phyloP scores from a whole-genome alignment of 2,888 invertebrate species.

The Zeuzera pyrina region DNA sequence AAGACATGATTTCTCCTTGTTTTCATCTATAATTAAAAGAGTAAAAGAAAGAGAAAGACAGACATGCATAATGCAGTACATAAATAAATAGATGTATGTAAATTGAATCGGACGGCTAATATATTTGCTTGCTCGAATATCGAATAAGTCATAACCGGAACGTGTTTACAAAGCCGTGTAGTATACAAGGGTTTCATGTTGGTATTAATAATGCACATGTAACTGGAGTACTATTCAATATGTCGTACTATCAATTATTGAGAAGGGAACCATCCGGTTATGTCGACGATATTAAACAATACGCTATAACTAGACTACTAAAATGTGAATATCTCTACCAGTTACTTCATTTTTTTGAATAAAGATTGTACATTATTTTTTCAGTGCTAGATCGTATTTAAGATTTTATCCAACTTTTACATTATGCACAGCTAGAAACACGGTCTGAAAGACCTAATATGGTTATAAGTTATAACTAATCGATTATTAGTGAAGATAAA shows the following conservation, averaged over 20 bases:
- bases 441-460: too few species aligned
- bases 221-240: slow-evolving; percentile 23
- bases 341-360: too few species aligned
- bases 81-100: too few species aligned
- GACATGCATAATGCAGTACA: too few species aligned
- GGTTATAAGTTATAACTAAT: too few species aligned
- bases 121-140: not conserved
- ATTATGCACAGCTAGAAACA: not conserved
- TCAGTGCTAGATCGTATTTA: slow-evolving; percentile 7
- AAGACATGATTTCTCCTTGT: too few species aligned
- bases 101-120: not conserved
- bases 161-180: not conserved
- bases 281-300: slow-evolving; percentile 23
- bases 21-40: too few species aligned
- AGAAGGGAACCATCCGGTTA: slow-evolving; percentile 22
- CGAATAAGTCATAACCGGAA: not conserved
- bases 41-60: too few species aligned
- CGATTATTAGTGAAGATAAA: too few species aligned
- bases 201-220: slow-evolving; percentile 26
- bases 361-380: too few species aligned
- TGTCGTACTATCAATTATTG: slow-evolving; percentile 33
- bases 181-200: not conserved
- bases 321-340: too few species aligned
- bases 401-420: not conserved
- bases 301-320: too few species aligned